These are phyloP conservation scores for Agrenia bidenticulata DNA, from an alignment of 2,888 invertebrate species.

Conservation along the genomic window DNA sequence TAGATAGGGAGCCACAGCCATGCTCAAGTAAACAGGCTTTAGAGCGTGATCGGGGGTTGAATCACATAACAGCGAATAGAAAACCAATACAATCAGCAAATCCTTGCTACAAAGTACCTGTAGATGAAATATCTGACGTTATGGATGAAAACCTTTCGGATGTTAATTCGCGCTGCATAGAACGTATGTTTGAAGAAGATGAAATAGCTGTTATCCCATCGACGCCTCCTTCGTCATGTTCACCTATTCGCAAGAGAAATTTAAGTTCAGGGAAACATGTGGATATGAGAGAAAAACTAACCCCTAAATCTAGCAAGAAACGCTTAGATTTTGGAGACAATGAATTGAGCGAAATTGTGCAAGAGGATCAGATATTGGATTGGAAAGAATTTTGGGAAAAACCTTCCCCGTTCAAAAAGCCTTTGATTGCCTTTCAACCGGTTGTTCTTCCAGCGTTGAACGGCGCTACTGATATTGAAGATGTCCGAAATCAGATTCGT, in stretches of 20 bases:
- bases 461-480: conserved; percentile 13
- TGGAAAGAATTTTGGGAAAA: conserved; percentile 18
- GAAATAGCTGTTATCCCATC: not conserved
- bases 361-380: conserved; percentile 2
- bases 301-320: conserved; percentile 1
- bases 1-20: conserved; percentile 32
- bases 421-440: not conserved
- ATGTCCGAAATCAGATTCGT: conserved; percentile 27
- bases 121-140: not conserved
- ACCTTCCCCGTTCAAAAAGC: not conserved
- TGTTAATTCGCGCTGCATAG: not conserved
- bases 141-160: not conserved
- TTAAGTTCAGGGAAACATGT: no score
- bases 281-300: no score
- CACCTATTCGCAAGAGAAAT: no score
- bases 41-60: conserved; percentile 13
- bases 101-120: not conserved
- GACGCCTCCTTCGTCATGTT: no score
- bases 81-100: conserved; percentile 8
- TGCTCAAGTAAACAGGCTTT: conserved; percentile 39
- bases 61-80: not conserved
- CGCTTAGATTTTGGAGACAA: conserved; percentile 1
- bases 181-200: not conserved
- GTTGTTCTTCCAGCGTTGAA: conserved; percentile 20
- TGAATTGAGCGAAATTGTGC: not conserved